These are phyloP conservation scores for Celastrina argiolus DNA, from an alignment of 2,888 invertebrate species.

Conservation along the genomic window DNA sequence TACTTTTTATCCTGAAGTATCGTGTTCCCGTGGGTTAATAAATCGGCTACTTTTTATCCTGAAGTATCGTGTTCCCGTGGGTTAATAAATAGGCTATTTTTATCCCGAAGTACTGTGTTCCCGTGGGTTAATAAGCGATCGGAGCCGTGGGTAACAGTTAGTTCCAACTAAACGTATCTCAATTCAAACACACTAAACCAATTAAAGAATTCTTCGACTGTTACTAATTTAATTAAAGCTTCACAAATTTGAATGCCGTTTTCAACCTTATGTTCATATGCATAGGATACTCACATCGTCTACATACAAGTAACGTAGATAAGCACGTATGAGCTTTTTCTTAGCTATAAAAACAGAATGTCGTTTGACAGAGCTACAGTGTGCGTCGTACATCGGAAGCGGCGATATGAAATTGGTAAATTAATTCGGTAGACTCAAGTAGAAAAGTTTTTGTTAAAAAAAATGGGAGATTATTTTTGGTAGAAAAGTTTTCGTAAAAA, in stretches of 20 bases:
- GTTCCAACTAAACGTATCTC: too few species aligned
- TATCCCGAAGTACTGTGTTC: too few species aligned
- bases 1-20: too few species aligned
- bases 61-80: too few species aligned
- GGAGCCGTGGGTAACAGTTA: too few species aligned
- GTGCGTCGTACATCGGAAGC: constrained; percentile 44
- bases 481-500: neutral
- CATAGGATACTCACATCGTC: constrained; percentile 31
- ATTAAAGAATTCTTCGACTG: neutral
- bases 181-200: neutral
- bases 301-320: constrained; percentile 53
- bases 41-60: too few species aligned
- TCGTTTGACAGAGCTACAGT: constrained; percentile 51
- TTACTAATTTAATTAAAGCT: neutral
- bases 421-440: constrained; percentile 27
- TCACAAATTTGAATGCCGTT: neutral
- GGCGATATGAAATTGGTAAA: constrained; percentile 59
- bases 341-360: constrained; percentile 65
- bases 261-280: neutral
- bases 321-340: constrained; percentile 51
- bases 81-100: too few species aligned
- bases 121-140: too few species aligned
- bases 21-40: too few species aligned
- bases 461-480: neutral
- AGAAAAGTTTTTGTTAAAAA: neutral